phyloP scores from a whole-genome alignment of 2,797 vertebrate species.

The Gila robusta region DNA sequence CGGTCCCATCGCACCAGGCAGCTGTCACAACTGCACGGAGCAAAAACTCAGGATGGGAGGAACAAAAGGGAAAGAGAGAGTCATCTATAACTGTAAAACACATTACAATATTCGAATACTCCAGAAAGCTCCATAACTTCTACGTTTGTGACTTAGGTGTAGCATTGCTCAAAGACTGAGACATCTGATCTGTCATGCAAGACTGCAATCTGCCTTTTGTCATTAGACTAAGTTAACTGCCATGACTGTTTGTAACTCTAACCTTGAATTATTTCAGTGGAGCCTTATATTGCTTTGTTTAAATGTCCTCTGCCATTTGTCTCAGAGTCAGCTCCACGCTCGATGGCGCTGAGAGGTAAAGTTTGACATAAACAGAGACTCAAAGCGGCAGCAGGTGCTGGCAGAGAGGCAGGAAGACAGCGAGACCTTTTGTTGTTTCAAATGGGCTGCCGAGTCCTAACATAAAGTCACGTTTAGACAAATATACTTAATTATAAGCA shows the following conservation, averaged over 20 bases:
- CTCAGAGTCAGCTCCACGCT: background rate
- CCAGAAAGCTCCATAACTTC: slow-evolving; percentile 40
- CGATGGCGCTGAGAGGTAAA: slow-evolving; percentile 34
- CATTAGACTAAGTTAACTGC: slow-evolving; percentile 29
- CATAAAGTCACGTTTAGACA: slow-evolving; percentile 8
- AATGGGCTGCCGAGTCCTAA: slow-evolving; percentile 10
- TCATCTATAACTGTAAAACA: slow-evolving; percentile 48
- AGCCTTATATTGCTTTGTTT: slow-evolving; percentile 47
- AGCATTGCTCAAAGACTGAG: slow-evolving; percentile 32
- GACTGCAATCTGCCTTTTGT: slow-evolving; percentile 44
- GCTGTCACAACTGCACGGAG: slow-evolving; percentile 56
- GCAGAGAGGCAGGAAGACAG: slow-evolving; percentile 48
- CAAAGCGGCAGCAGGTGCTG: slow-evolving; percentile 54
- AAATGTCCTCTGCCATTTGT: slow-evolving; percentile 46
- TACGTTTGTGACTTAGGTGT: slow-evolving; percentile 38
- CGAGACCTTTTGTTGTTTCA: slow-evolving; percentile 54
- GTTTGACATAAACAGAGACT: slow-evolving; percentile 52
- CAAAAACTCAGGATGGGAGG: slow-evolving; percentile 34
- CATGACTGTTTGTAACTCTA: slow-evolving; percentile 32
- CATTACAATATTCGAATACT: slow-evolving; percentile 44
- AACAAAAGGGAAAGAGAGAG: slow-evolving; percentile 47
- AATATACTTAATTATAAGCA: slow-evolving; percentile 13
- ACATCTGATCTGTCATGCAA: slow-evolving; percentile 46
- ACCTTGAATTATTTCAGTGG: slow-evolving; percentile 33
- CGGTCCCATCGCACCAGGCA: slow-evolving; percentile 55